phyloP scores from a whole-genome alignment of 1,140 invertebrate species.

The Leptinotarsa undecemlineata region DNA sequence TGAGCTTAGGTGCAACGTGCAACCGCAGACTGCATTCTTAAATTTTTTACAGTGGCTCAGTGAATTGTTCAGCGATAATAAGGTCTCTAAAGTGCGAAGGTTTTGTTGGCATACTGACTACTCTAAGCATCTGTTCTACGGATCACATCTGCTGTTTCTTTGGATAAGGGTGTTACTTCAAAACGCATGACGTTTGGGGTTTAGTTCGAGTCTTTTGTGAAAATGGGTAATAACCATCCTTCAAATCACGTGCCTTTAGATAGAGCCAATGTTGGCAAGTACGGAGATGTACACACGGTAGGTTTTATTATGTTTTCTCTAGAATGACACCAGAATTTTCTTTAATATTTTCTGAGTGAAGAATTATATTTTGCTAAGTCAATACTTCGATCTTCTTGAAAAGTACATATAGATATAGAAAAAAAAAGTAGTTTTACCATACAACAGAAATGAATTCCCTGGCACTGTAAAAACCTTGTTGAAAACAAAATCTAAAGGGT shows the following conservation, averaged over 20 bases:
- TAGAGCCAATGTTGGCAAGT: constrained; percentile 54
- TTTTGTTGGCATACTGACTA: constrained; percentile 29
- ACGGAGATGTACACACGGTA: constrained; percentile 50
- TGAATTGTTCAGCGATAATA: background rate
- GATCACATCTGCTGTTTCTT: constrained; percentile 37
- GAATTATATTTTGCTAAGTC: too few relatives aligned
- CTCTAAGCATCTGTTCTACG: constrained; percentile 41
- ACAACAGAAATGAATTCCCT: too few relatives aligned
- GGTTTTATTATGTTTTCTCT: constrained; percentile 15
- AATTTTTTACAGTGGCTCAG: constrained; percentile 22
- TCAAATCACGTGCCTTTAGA: constrained; percentile 71
- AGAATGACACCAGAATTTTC: too few relatives aligned
- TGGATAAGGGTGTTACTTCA: constrained; percentile 16
- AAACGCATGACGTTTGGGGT: constrained; percentile 24
- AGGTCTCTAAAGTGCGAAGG: constrained; percentile 2
- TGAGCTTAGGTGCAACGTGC: background rate
- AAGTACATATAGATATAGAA: too few relatives aligned
- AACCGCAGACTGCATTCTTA: constrained; percentile 21
- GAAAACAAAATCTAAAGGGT: too few relatives aligned
- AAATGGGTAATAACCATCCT: constrained; percentile 69
- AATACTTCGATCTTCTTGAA: too few relatives aligned
- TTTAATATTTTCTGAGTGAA: too few relatives aligned
- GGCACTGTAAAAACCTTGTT: too few relatives aligned
- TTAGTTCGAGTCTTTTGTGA: constrained; percentile 22
- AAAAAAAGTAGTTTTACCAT: too few relatives aligned